These are phyloP conservation scores for Drosophila pseudoobscura DNA, from an alignment of 1,140 invertebrate species.

Conservation along the genomic window DNA sequence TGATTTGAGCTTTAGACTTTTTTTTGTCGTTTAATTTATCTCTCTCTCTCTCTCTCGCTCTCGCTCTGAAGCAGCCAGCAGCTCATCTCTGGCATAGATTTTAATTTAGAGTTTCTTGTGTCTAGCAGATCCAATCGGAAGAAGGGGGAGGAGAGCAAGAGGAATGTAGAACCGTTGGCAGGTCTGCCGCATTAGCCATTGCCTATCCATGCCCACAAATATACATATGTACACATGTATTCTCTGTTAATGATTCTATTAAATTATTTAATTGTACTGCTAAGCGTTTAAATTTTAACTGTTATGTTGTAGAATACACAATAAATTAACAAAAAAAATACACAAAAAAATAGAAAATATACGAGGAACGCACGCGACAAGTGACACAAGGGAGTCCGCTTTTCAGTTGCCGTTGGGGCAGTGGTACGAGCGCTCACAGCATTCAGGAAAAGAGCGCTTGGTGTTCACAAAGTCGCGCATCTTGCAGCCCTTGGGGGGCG, in stretches of 20 bases:
- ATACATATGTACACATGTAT: constrained; percentile 53
- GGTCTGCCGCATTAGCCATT: constrained; percentile 20
- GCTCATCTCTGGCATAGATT: no score
- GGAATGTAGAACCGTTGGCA: constrained; percentile 4
- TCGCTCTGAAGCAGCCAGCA: no score
- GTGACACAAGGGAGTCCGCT: no score
- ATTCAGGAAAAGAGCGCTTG: constrained; percentile 66
- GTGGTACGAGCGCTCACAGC: constrained; percentile 73
- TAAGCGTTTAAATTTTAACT: constrained; percentile 81
- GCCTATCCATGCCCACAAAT: constrained; percentile 27
- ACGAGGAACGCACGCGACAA: no score
- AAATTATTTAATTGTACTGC: constrained; percentile 80
- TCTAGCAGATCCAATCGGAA: constrained; percentile 27
- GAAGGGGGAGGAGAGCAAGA: background rate
- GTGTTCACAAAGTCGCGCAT: constrained; percentile 73
- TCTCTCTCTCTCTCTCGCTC: no score
- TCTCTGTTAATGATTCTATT: constrained; percentile 81
- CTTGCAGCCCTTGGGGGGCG: constrained; percentile 76
- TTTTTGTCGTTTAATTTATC: constrained; percentile 1
- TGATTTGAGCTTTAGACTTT: constrained; percentile 3
- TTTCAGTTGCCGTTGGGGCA: constrained; percentile 52
- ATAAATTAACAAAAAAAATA: constrained; percentile 59
- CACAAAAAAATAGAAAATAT: background rate
- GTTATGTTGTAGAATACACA: constrained; percentile 79
- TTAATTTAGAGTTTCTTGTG: constrained; percentile 10